Evolutionary conservation across 2,797 vertebrate genomes (phyloP).

Genomic region (Oryzias dopingdopingensis): DNA sequence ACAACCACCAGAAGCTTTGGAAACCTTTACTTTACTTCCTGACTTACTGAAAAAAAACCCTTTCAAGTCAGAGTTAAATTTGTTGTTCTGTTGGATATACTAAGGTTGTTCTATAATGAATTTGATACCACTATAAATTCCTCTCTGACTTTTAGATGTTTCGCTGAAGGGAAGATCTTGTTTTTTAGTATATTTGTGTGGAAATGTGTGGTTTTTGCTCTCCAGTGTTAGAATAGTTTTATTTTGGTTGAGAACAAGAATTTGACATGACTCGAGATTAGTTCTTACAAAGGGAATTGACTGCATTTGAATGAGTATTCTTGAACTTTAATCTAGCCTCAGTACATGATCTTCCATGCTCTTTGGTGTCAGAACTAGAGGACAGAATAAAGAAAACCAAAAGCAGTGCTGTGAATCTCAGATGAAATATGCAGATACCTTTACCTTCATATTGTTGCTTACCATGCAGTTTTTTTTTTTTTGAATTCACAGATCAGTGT

Average conservation of each 20-base stretch:
- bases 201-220: too few species aligned
- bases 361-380: slow-evolving; percentile 27
- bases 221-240: not conserved
- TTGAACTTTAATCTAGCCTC: slow-evolving; percentile 12
- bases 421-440: slow-evolving; percentile 27
- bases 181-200: too few species aligned
- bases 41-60: too few species aligned
- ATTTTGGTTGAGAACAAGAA: slow-evolving; percentile 23
- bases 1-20: too few species aligned
- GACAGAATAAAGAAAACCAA: slow-evolving; percentile 30
- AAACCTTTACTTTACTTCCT: too few species aligned
- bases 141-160: too few species aligned
- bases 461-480: slow-evolving; percentile 7
- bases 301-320: slow-evolving; percentile 21
- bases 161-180: too few species aligned
- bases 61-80: too few species aligned
- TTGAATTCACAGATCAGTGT: slow-evolving; percentile 14
- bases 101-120: too few species aligned
- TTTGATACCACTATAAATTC: too few species aligned
- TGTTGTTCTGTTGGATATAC: too few species aligned
- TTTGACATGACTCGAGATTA: slow-evolving; percentile 27
- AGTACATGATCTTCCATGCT: slow-evolving; percentile 4
- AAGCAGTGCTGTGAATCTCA: slow-evolving; percentile 17
- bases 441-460: slow-evolving; percentile 25
- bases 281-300: slow-evolving; percentile 12